Conservation (phyloP, 2,113 vertebrate species). For the Albula goreensis region DNA sequence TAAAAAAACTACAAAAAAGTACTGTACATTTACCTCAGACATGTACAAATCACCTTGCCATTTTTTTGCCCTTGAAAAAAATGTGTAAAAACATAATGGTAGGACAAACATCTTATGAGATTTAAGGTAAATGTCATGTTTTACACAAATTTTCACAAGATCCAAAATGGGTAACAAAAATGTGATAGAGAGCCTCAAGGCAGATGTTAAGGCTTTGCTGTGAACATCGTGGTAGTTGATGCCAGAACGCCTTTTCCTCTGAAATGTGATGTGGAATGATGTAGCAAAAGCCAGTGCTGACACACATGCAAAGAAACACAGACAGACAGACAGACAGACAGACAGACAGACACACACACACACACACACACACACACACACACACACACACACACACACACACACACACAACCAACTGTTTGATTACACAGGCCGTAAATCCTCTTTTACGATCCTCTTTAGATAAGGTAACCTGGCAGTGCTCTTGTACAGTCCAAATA, state of each 20-base stretch:
- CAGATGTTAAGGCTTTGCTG: slow-evolving; percentile 57
- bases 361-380: neutral
- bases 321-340: neutral
- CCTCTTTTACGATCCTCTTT: slow-evolving; percentile 14
- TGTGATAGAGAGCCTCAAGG: slow-evolving; percentile 52
- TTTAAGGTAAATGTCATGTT: slow-evolving; percentile 48
- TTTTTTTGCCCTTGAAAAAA: slow-evolving; percentile 30
- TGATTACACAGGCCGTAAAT: slow-evolving; percentile 20
- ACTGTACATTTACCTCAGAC: slow-evolving; percentile 20
- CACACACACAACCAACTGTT: slow-evolving; percentile 32
- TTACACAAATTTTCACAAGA: slow-evolving; percentile 31
- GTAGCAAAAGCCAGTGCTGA: slow-evolving; percentile 17
- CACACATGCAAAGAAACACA: slow-evolving; percentile 23
- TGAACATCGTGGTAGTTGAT: slow-evolving; percentile 61
- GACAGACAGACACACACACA: neutral
- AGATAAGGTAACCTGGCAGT: slow-evolving; percentile 28
- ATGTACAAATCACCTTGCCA: slow-evolving; percentile 11
- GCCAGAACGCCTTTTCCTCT: slow-evolving; percentile 53
- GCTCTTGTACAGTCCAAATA: slow-evolving; percentile 14
- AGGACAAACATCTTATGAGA: slow-evolving; percentile 36
- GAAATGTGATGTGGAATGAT: slow-evolving; percentile 18
- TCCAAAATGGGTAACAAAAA: slow-evolving; percentile 28
- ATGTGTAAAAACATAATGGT: slow-evolving; percentile 16
- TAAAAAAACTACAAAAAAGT: slow-evolving; percentile 10
- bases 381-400: slow-evolving; percentile 9